Evolutionary conservation across 2,888 invertebrate species (phyloP).

Genomic region (Pinctada fucata): DNA sequence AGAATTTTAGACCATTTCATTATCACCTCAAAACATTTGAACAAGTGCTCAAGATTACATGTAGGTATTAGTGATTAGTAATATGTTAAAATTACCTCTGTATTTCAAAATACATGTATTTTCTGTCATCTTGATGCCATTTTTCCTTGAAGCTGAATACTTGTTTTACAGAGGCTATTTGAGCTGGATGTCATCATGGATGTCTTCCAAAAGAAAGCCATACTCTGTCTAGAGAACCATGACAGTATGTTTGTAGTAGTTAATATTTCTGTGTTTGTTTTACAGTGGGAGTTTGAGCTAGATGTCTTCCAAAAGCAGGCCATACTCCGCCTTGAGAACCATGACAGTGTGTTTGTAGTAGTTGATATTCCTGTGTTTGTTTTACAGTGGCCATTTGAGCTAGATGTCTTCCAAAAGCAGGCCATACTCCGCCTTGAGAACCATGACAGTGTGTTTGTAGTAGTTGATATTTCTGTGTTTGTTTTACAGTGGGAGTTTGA

Average conservation of each 20-base stretch:
- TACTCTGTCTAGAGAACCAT: too few species aligned
- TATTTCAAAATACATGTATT: too few species aligned
- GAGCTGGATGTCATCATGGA: too few species aligned
- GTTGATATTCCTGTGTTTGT: conserved; percentile 92
- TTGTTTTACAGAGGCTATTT: too few species aligned
- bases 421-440: conserved; percentile 96
- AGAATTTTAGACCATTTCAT: neutral
- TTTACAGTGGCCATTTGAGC: conserved; percentile 85
- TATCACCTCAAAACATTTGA: neutral
- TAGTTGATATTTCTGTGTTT: conserved; percentile 95
- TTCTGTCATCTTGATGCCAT: too few species aligned
- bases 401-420: conserved; percentile 98
- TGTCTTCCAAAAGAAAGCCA: too few species aligned
- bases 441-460: conserved; percentile 96
- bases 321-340: conserved; percentile 93
- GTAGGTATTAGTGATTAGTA: too few species aligned
- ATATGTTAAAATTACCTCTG: too few species aligned
- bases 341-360: conserved; percentile 97
- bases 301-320: conserved; percentile 99
- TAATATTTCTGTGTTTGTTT: neutral
- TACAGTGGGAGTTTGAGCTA: conserved; percentile 86
- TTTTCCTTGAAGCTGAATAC: too few species aligned
- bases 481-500: conserved; percentile 85
- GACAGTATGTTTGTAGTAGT: too few species aligned
- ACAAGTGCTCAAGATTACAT: too few species aligned